Conservation (phyloP, 2,797 vertebrate genomes). For the Peromyscus aztecus region DNA sequence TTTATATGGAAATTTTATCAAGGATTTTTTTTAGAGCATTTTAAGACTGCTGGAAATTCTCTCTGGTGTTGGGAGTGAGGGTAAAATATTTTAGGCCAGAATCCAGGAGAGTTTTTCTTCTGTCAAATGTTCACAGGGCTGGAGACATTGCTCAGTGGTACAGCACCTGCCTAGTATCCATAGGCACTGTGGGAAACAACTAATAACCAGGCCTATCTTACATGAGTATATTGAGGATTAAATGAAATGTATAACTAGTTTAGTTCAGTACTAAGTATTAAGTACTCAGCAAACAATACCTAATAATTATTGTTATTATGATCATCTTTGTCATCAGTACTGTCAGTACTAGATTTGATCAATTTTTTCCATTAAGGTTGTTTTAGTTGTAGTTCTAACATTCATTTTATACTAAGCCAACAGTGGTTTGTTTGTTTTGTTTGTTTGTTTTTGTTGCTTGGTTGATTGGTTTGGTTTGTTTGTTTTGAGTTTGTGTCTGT, state of each 20-base stretch:
- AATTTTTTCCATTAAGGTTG: background rate
- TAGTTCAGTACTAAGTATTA: background rate
- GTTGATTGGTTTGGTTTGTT: no score
- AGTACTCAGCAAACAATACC: background rate
- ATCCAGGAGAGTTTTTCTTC: background rate
- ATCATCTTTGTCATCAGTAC: background rate
- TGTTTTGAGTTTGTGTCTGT: background rate
- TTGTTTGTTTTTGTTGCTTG: background rate
- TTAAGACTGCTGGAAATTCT: slow-evolving; percentile 26
- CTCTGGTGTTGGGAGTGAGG: background rate
- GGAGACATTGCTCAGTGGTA: background rate
- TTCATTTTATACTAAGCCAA: slow-evolving; percentile 20
- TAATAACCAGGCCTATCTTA: background rate
- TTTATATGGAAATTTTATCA: slow-evolving; percentile 38
- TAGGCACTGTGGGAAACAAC: background rate
- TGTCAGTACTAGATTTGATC: background rate
- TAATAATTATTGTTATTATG: background rate
- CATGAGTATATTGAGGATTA: background rate
- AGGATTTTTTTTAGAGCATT: background rate
- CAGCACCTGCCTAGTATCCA: background rate
- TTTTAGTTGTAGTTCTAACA: slow-evolving; percentile 3
- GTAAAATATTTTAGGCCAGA: background rate
- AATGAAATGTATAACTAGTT: background rate
- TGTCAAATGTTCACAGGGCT: background rate
- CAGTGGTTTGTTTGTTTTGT: background rate